phyloP scores from a whole-genome alignment of 2,888 invertebrate species.

The Acrobasis suavella region DNA sequence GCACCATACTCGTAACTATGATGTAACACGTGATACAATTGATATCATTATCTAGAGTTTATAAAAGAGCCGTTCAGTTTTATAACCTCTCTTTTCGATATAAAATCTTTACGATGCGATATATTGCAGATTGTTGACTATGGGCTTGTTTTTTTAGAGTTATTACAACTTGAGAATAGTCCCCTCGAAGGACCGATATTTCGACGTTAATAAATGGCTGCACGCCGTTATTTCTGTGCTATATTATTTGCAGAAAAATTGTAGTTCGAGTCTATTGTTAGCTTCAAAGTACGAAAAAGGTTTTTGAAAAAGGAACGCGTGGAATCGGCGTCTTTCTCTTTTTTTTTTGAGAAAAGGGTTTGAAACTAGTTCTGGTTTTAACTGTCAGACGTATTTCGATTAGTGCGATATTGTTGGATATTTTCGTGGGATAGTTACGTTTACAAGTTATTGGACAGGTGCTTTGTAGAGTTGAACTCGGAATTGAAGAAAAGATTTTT shows the following conservation, averaged over 20 bases:
- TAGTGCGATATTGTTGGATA: background rate
- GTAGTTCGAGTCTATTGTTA: constrained; percentile 53
- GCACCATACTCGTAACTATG: constrained; percentile 9
- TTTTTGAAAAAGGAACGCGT: constrained; percentile 57
- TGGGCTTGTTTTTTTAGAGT: constrained; percentile 19
- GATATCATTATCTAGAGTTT: constrained; percentile 36
- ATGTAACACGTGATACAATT: constrained; percentile 25
- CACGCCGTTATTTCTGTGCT: constrained; percentile 53
- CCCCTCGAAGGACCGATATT: constrained; percentile 49
- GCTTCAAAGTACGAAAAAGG: constrained; percentile 36
- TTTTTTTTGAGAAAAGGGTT: constrained; percentile 42
- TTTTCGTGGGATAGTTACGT: background rate
- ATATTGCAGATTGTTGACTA: constrained; percentile 12
- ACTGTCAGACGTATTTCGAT: constrained; percentile 24
- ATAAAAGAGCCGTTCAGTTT: constrained; percentile 51
- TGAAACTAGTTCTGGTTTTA: constrained; percentile 46
- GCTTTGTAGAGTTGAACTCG: background rate
- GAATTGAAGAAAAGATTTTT: background rate
- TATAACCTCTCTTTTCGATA: constrained; percentile 36
- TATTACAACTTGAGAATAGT: constrained; percentile 35
- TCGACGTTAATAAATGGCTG: constrained; percentile 50
- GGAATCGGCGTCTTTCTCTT: constrained; percentile 41
- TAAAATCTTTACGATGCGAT: constrained; percentile 39
- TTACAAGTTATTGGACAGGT: constrained; percentile 6
- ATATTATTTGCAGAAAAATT: constrained; percentile 61